Conservation (phyloP, 2,888 invertebrate genomes). For the Mechanitis messenoides region DNA sequence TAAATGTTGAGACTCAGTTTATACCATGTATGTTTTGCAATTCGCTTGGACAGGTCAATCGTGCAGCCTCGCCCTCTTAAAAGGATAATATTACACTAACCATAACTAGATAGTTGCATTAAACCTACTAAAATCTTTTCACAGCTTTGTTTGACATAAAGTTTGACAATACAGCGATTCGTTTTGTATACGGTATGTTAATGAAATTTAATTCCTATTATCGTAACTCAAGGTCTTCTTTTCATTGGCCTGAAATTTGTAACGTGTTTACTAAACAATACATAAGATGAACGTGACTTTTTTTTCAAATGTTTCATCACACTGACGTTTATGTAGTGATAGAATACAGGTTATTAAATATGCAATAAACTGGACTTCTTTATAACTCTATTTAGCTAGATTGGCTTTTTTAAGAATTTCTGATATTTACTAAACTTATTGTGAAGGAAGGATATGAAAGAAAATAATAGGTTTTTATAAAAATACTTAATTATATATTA, state of each 20-base stretch:
- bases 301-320: constrained; percentile 19
- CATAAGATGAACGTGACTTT: constrained; percentile 22
- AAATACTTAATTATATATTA: constrained; percentile 13
- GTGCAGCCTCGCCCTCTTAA: constrained; percentile 39
- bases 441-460: background rate
- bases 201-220: constrained; percentile 8
- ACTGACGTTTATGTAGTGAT: constrained; percentile 12
- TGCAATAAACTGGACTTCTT: constrained; percentile 9
- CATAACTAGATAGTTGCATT: constrained; percentile 28
- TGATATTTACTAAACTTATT: background rate
- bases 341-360: no score
- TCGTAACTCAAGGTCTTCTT: constrained; percentile 1
- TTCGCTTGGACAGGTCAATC: constrained; percentile 57
- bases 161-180: constrained; percentile 17
- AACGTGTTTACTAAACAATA: constrained; percentile 23
- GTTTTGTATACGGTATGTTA: constrained; percentile 5
- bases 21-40: constrained; percentile 40
- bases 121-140: constrained; percentile 12
- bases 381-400: constrained; percentile 2
- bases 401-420: no score
- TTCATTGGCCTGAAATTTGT: constrained; percentile 1
- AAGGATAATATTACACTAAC: constrained; percentile 24
- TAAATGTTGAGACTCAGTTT: constrained; percentile 8
- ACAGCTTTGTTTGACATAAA: constrained; percentile 21
- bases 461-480: constrained; percentile 4